These are phyloP conservation scores for Pseudotriccus pelzelni DNA, from an alignment of 2,797 vertebrate genomes.

Conservation along the genomic window DNA sequence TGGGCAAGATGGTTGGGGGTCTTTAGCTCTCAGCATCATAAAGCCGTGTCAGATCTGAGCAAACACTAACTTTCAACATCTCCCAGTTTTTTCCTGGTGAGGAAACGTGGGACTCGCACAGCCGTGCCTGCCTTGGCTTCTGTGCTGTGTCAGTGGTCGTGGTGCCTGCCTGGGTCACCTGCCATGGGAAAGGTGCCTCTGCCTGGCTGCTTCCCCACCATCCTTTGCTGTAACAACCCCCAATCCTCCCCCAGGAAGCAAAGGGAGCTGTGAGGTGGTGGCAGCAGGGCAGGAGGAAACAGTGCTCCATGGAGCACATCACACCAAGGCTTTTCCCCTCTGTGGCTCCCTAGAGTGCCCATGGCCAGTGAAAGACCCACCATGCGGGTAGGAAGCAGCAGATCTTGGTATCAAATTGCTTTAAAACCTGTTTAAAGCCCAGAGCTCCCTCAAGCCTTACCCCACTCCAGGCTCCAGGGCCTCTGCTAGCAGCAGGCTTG, in stretches of 20 bases:
- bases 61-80: neutral
- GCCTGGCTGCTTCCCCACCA: neutral
- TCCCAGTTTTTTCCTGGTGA: neutral
- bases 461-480: neutral
- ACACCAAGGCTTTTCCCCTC: neutral
- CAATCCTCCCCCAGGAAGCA: neutral
- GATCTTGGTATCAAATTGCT: neutral
- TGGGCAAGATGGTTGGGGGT: neutral
- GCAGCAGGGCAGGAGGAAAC: neutral
- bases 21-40: neutral
- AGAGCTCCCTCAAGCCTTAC: neutral
- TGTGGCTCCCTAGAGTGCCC: accelerated
- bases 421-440: neutral
- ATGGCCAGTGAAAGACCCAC: neutral
- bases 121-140: neutral
- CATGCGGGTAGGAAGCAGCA: accelerated
- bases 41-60: neutral
- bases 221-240: neutral
- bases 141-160: neutral
- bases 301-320: accelerated
- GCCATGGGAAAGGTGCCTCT: neutral
- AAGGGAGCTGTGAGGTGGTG: neutral
- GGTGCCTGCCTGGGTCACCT: neutral
- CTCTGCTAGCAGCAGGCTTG: neutral
- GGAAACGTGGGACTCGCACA: neutral